Percentiles rank a stretch among this genome's conserved stretches.
phyloP scores from a whole-genome alignment of 2,888 invertebrate genomes.

The Drosophila formosana region DNA sequence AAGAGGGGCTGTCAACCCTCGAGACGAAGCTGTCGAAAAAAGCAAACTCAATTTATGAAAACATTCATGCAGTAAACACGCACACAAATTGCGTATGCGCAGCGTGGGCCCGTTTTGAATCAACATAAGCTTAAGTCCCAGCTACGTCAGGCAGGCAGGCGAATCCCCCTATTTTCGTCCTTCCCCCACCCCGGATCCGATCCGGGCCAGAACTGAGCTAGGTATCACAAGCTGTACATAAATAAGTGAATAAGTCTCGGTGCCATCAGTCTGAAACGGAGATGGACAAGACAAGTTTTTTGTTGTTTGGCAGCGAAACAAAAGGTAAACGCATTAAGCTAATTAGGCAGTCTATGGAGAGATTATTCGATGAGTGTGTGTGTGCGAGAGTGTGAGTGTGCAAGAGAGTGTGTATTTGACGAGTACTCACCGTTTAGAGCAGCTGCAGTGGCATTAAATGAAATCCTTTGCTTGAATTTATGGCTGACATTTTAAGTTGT shows the following conservation, averaged over 20 bases:
- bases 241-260: slow-evolving; percentile 53
- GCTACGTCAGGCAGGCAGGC: neutral
- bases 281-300: slow-evolving; percentile 13
- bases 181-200: too few species aligned
- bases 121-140: slow-evolving; percentile 27
- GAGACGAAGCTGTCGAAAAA: slow-evolving; percentile 66
- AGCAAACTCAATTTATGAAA: slow-evolving; percentile 79
- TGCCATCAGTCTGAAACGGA: slow-evolving; percentile 11
- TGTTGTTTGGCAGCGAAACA: neutral
- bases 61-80: slow-evolving; percentile 58
- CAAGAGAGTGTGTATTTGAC: neutral
- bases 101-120: slow-evolving; percentile 56
- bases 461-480: slow-evolving; percentile 58
- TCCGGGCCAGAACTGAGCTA: neutral
- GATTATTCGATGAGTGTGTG: slow-evolving; percentile 25
- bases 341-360: slow-evolving; percentile 47
- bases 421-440: slow-evolving; percentile 61
- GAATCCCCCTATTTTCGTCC: too few species aligned
- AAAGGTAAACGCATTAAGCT: slow-evolving; percentile 44
- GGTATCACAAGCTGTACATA: slow-evolving; percentile 38
- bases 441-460: slow-evolving; percentile 46
- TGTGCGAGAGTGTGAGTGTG: neutral
- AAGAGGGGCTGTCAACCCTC: slow-evolving; percentile 37
- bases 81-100: slow-evolving; percentile 72
- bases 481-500: slow-evolving; percentile 57